A percentile compares a stretch with the other conserved stretches of the same genome.
phyloP scores from a whole-genome alignment of 2,888 invertebrate species.

The Aleiodes leptofemur region DNA sequence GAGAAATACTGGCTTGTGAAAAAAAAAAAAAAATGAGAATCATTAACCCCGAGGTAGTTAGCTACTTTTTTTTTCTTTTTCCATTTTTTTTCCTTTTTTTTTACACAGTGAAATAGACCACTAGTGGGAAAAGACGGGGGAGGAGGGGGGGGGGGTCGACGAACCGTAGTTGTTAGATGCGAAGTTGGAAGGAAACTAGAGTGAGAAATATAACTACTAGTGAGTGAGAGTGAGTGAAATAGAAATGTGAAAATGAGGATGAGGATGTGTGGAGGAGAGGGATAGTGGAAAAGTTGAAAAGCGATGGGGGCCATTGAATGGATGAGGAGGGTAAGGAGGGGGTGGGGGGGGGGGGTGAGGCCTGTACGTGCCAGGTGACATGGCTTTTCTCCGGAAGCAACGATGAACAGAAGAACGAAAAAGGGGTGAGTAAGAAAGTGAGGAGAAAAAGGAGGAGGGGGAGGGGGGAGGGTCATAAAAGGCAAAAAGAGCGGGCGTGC shows the following conservation, averaged over 20 bases:
- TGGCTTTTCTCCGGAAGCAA: slow-evolving; percentile 50
- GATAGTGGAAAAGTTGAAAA: slow-evolving; percentile 53
- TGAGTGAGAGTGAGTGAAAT: background rate
- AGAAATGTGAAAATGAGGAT: background rate
- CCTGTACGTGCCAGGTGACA: slow-evolving; percentile 56
- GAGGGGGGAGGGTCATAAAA: background rate
- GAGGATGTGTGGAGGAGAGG: slow-evolving; percentile 35
- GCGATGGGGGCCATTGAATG: slow-evolving; percentile 49
- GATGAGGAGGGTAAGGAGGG: background rate
- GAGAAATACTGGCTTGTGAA: slow-evolving; percentile 26
- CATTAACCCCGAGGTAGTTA: slow-evolving; percentile 63
- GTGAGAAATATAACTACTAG: background rate
- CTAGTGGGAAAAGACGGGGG: slow-evolving; percentile 10
- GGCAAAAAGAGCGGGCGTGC: slow-evolving; percentile 29
- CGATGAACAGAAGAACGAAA: slow-evolving; percentile 17
- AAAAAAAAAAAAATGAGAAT: slow-evolving; percentile 59
- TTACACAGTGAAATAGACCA: slow-evolving; percentile 42
- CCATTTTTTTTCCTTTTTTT: slow-evolving; percentile 50
- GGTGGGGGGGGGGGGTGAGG: slow-evolving; percentile 26
- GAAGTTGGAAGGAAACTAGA: slow-evolving; percentile 26
- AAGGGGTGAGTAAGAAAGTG: background rate
- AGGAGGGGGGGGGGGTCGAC: slow-evolving; percentile 17
- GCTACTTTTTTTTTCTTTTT: slow-evolving; percentile 25
- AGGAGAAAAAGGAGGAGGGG: background rate
- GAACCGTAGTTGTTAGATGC: slow-evolving; percentile 29